phyloP scores from a whole-genome alignment of 2,797 vertebrate species.

The Gymnoscopelus braueri region DNA sequence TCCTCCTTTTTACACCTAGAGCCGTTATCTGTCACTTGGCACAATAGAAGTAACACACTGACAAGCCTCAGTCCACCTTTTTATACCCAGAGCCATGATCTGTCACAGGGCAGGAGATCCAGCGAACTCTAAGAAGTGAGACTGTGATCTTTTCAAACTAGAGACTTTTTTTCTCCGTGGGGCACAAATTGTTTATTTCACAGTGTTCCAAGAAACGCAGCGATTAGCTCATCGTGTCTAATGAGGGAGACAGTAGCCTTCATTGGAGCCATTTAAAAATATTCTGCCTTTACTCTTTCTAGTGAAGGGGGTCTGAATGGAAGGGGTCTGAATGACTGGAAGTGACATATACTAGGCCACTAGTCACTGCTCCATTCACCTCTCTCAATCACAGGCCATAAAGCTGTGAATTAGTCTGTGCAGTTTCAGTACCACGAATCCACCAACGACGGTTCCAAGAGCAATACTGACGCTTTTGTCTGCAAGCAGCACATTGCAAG shows the following conservation, averaged over 20 bases:
- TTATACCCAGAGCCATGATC: constrained; percentile 40
- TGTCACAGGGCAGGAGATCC: constrained; percentile 51
- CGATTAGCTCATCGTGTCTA: constrained; percentile 34
- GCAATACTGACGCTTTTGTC: constrained; percentile 79
- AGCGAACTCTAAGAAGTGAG: constrained; percentile 9
- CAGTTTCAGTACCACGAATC: constrained; percentile 60
- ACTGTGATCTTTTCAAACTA: constrained; percentile 24
- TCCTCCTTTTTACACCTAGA: constrained; percentile 58
- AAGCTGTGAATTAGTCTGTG: constrained; percentile 64
- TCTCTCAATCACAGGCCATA: constrained; percentile 54
- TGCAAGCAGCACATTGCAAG: constrained; percentile 53
- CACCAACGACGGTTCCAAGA: constrained; percentile 52
- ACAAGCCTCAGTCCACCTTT: not conserved
- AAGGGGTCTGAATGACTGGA: constrained; percentile 37
- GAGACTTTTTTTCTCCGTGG: constrained; percentile 10
- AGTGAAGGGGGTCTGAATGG: constrained; percentile 14
- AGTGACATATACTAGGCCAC: constrained; percentile 26
- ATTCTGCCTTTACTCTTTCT: constrained; percentile 38
- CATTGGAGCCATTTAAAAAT: constrained; percentile 18
- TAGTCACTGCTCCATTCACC: constrained; percentile 45
- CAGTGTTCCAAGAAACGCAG: constrained; percentile 28
- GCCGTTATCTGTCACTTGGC: constrained; percentile 40
- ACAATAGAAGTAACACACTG: not conserved
- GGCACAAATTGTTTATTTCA: constrained; percentile 17
- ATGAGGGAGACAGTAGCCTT: constrained; percentile 31